phyloP scores from a whole-genome alignment of 2,797 vertebrate species.

The Amphiprion clarkii region DNA sequence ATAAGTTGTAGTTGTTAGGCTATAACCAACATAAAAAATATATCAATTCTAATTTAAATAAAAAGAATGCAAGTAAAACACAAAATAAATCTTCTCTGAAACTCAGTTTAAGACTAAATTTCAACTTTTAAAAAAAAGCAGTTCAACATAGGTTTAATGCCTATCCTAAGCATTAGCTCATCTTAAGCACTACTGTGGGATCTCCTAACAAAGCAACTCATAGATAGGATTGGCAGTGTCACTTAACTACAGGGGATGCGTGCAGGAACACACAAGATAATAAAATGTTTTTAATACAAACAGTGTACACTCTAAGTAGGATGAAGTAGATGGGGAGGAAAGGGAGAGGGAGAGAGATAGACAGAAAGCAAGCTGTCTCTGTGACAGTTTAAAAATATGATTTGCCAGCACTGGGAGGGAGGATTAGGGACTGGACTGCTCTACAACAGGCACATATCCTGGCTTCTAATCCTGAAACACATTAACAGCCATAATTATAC shows the following conservation, averaged over 20 bases:
- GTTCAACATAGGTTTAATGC: slow-evolving; percentile 27
- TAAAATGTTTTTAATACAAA: slow-evolving; percentile 57
- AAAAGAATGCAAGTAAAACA: slow-evolving; percentile 6
- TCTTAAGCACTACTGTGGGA: slow-evolving; percentile 49
- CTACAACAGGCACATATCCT: slow-evolving; percentile 47
- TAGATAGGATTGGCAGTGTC: slow-evolving; percentile 44
- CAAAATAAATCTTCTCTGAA: slow-evolving; percentile 49
- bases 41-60: not conserved
- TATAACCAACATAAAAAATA: slow-evolving; percentile 22
- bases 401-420: slow-evolving; percentile 57
- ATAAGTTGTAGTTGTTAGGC: slow-evolving; percentile 20
- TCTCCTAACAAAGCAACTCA: slow-evolving; percentile 63
- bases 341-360: slow-evolving; percentile 1
- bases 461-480: slow-evolving; percentile 77
- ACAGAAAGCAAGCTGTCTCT: slow-evolving; percentile 54
- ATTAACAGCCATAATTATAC: slow-evolving; percentile 81
- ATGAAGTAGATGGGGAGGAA: slow-evolving; percentile 40
- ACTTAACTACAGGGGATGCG: slow-evolving; percentile 40
- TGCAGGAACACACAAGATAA: slow-evolving; percentile 44
- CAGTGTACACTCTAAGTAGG: slow-evolving; percentile 48
- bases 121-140: slow-evolving; percentile 11
- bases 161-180: slow-evolving; percentile 20
- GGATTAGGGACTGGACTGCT: slow-evolving; percentile 68
- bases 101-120: slow-evolving; percentile 22
- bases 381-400: slow-evolving; percentile 64